Evolutionary conservation across 1,140 invertebrate genomes (phyloP).

Genomic region (Steinernema khuongi): DNA sequence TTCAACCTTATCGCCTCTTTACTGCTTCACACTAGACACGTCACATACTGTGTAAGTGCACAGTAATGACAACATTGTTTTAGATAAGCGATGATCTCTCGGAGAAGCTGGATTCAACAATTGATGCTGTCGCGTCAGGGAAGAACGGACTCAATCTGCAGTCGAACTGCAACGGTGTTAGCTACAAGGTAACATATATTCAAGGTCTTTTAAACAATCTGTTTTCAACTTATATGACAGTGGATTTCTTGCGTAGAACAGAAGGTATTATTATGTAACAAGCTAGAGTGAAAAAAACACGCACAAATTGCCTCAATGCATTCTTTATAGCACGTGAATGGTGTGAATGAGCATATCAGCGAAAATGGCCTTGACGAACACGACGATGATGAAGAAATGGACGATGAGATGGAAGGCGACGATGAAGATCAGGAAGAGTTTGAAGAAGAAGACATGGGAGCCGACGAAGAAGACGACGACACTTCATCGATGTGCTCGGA

Average conservation of each 20-base stretch:
- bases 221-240: no score
- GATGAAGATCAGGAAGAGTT: constrained; percentile 62
- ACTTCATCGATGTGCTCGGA: constrained; percentile 13
- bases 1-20: neutral
- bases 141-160: neutral
- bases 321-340: neutral
- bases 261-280: no score
- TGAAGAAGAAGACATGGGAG: constrained; percentile 72
- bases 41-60: no score
- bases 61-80: neutral
- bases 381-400: constrained; percentile 55
- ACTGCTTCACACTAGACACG: no score
- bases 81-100: neutral
- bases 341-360: no score
- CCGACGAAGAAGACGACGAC: constrained; percentile 64
- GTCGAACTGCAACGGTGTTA: neutral
- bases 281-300: no score
- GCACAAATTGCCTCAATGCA: no score
- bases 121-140: neutral
- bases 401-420: constrained; percentile 44
- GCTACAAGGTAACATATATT: neutral
- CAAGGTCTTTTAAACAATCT: no score
- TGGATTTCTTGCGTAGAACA: neutral
- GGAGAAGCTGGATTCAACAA: neutral
- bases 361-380: no score